These are phyloP conservation scores for Ptychodera flava DNA, from an alignment of 35 echinoderm and acorn worm genomes.

Conservation along the genomic window DNA sequence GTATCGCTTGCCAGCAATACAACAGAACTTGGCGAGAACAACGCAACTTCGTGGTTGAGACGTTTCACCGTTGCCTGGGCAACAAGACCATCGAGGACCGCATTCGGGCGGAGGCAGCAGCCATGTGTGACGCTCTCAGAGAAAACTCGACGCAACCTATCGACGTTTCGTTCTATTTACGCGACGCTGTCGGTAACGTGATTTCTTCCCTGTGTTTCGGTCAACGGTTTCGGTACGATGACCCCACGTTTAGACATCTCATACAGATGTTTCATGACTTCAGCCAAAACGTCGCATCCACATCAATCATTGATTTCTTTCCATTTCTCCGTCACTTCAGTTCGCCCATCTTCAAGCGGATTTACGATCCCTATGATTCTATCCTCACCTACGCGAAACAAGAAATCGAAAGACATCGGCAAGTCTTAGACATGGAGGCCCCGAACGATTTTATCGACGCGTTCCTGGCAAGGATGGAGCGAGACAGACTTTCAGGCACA, in stretches of 20 bases:
- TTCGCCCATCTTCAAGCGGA: neutral
- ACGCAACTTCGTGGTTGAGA: conserved; percentile 58
- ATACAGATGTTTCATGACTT: neutral
- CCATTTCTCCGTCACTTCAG: neutral
- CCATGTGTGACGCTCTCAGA: conserved; percentile 61
- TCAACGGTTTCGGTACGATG: conserved; percentile 81
- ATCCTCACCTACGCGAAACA: neutral
- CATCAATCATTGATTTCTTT: neutral
- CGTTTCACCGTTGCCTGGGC: conserved; percentile 74
- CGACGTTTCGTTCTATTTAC: conserved; percentile 67
- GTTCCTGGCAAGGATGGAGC: neutral
- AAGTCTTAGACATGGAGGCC: neutral
- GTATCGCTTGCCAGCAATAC: conserved; percentile 72
- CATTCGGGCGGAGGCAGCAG: conserved; percentile 66
- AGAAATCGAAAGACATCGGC: neutral
- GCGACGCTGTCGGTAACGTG: conserved; percentile 80
- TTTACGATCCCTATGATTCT: neutral
- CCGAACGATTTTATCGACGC: neutral
- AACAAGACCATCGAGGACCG: conserved; percentile 69
- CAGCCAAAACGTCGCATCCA: neutral
- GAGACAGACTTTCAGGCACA: neutral
- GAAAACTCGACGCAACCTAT: conserved; percentile 47
- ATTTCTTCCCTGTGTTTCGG: conserved; percentile 94
- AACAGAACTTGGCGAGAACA: conserved; percentile 77
- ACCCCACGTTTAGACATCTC: conserved; percentile 12